Conservation (phyloP, 1,140 invertebrate genomes). For the Atta colombica region DNA sequence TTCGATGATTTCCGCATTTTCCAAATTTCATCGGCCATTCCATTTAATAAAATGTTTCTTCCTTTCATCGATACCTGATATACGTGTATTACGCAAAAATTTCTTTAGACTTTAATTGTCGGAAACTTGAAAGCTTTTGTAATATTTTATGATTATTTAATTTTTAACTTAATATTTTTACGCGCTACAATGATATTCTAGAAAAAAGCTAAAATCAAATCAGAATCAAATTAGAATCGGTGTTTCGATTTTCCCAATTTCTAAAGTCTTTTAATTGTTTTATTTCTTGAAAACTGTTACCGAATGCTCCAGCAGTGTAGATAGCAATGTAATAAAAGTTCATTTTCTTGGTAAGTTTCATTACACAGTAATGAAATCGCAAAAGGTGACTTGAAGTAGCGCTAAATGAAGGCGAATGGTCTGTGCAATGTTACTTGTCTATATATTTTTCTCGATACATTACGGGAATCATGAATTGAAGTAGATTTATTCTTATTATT, state of each 20-base stretch:
- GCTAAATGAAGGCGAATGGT: slow-evolving; percentile 28
- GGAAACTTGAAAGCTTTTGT: too few relatives aligned
- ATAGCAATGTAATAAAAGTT: slow-evolving; percentile 33
- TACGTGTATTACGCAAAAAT: too few relatives aligned
- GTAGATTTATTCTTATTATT: background rate
- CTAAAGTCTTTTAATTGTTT: background rate
- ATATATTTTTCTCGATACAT: background rate
- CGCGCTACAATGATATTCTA: too few relatives aligned
- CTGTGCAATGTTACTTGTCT: background rate
- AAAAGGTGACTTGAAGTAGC: background rate
- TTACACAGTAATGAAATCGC: slow-evolving; percentile 16
- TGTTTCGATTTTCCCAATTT: background rate
- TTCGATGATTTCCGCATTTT: too few relatives aligned
- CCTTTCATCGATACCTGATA: too few relatives aligned
- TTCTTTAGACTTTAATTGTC: too few relatives aligned
- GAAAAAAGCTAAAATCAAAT: too few relatives aligned
- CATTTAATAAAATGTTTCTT: too few relatives aligned
- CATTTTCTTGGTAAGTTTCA: background rate
- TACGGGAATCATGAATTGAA: background rate
- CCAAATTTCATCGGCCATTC: too few relatives aligned
- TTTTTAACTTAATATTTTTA: too few relatives aligned
- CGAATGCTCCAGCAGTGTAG: background rate
- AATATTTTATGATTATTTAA: too few relatives aligned
- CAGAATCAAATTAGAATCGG: background rate
- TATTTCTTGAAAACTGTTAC: background rate